Conservation (phyloP, 2,113 vertebrate genomes). For the Meriones unguiculatus region DNA sequence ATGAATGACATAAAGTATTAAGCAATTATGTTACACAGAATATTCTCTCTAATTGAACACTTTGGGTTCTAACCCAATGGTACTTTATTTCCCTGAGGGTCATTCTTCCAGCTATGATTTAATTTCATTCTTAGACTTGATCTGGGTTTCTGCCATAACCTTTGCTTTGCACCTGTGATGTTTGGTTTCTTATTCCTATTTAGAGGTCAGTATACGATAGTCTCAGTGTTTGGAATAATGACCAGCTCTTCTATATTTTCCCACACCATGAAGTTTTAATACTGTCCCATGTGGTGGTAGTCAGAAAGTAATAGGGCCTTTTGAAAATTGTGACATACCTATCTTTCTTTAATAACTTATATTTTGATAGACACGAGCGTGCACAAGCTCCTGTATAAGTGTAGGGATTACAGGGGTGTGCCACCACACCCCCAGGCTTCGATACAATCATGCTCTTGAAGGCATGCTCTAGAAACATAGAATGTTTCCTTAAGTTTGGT, state of each 20-base stretch:
- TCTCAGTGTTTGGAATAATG: constrained; percentile 59
- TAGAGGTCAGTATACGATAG: constrained; percentile 2
- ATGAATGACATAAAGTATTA: constrained; percentile 21
- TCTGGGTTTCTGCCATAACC: background rate
- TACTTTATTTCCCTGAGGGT: constrained; percentile 33
- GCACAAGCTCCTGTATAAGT: background rate
- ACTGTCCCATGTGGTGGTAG: constrained; percentile 9
- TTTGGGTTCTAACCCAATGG: background rate
- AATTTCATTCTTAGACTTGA: constrained; percentile 53
- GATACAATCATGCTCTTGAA: background rate
- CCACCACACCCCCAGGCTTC: background rate
- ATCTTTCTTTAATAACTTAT: background rate
- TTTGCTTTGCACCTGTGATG: background rate
- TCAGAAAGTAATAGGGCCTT: constrained; percentile 39
- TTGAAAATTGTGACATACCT: constrained; percentile 39
- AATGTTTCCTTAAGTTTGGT: constrained; percentile 43
- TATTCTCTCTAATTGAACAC: constrained; percentile 8
- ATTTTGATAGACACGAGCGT: constrained; percentile 37
- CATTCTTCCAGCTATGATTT: constrained; percentile 6
- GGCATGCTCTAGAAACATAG: background rate
- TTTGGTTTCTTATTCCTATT: constrained; percentile 38
- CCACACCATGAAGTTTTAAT: constrained; percentile 42
- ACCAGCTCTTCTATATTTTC: constrained; percentile 42
- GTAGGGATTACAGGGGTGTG: background rate
- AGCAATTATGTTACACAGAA: background rate